phyloP scores from a whole-genome alignment of 2,888 invertebrate species.

The Malthinus flaveolus region DNA sequence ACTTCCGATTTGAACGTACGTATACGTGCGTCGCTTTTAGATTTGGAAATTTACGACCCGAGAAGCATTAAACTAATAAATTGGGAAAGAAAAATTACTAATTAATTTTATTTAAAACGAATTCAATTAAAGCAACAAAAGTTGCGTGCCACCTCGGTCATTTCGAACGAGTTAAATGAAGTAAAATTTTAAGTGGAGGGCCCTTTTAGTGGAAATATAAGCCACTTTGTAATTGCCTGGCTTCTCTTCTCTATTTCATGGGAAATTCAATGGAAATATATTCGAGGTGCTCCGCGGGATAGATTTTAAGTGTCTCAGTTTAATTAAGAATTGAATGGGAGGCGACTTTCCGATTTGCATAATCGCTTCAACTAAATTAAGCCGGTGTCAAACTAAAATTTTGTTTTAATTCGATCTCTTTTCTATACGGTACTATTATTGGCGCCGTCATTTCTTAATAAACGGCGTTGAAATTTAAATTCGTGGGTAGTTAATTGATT shows the following conservation, averaged over 20 bases:
- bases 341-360: slow-evolving; percentile 36
- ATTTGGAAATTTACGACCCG: no score
- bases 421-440: slow-evolving; percentile 9
- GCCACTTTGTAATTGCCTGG: slow-evolving; percentile 19
- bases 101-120: not conserved
- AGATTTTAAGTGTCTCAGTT: slow-evolving; percentile 39
- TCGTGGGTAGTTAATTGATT: slow-evolving; percentile 18
- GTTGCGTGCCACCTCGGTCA: slow-evolving; percentile 7
- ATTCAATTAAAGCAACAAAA: not conserved
- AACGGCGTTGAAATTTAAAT: slow-evolving; percentile 17
- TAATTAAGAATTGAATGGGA: slow-evolving; percentile 39
- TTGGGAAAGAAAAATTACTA: not conserved
- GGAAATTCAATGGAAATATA: slow-evolving; percentile 25
- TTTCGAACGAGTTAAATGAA: slow-evolving; percentile 11
- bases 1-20: no score
- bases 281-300: slow-evolving; percentile 32
- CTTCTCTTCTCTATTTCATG: slow-evolving; percentile 20
- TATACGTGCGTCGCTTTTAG: no score
- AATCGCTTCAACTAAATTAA: slow-evolving; percentile 36
- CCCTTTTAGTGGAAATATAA: slow-evolving; percentile 11
- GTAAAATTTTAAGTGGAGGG: slow-evolving; percentile 1
- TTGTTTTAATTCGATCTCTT: slow-evolving; percentile 27
- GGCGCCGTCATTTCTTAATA: slow-evolving; percentile 21
- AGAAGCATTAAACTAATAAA: not conserved
- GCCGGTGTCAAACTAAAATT: slow-evolving; percentile 27